These are phyloP conservation scores for Pelochelys cantorii DNA, from an alignment of 2,797 vertebrate species.

Conservation along the genomic window DNA sequence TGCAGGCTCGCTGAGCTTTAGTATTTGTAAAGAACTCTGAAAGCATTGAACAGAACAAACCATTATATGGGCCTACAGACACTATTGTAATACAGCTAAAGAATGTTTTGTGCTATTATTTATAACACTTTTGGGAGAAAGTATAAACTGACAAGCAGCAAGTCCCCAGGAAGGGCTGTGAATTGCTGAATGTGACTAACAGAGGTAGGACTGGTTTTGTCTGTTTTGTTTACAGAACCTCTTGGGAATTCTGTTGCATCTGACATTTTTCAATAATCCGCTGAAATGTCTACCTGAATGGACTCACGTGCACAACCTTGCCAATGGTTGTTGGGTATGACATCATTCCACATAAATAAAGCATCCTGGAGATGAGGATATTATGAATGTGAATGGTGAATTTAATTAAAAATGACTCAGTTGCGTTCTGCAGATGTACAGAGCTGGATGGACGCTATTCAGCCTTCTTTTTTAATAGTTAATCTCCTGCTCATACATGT, in stretches of 20 bases:
- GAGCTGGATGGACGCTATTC: neutral
- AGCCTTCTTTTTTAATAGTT: neutral
- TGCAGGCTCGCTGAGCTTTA: neutral
- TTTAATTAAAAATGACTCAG: slow-evolving; percentile 15
- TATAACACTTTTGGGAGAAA: slow-evolving; percentile 12
- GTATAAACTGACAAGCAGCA: slow-evolving; percentile 5
- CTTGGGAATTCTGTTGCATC: neutral
- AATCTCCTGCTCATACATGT: neutral
- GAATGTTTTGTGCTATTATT: neutral
- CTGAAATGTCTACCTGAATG: neutral
- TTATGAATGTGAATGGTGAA: slow-evolving; percentile 19
- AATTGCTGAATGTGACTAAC: slow-evolving; percentile 37
- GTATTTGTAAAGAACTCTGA: neutral
- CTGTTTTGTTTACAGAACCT: neutral
- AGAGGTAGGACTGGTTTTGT: slow-evolving; percentile 25
- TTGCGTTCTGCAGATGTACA: neutral
- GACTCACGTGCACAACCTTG: slow-evolving; percentile 6
- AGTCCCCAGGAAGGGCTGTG: neutral
- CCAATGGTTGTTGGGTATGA: neutral
- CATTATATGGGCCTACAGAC: neutral
- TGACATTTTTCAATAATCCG: slow-evolving; percentile 36
- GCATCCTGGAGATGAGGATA: neutral
- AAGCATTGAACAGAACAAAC: slow-evolving; percentile 8
- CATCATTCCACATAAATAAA: neutral
- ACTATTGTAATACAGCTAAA: neutral